Evolutionary conservation across 1,140 invertebrate species (phyloP), one percentile per base, ranked within the genome.

Genomic region (Cydia splendana): DNA sequence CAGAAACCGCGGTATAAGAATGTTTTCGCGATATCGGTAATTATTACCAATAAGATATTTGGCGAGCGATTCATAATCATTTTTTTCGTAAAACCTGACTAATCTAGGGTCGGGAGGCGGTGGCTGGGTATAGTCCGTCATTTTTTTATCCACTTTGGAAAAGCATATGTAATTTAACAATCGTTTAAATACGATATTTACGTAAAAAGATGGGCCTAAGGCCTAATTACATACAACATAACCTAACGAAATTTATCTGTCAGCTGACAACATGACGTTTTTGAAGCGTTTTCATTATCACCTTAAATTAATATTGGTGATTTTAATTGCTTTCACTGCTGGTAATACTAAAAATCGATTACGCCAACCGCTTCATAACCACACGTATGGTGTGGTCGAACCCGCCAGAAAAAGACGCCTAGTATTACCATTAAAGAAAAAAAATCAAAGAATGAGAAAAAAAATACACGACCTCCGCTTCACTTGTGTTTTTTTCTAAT

Each of bases 1-100:
- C 71, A 97, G 92, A 42, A 94, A 94, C 85, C 95, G 94, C 10
- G 97, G 97, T 86, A 98, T 96, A 75, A 98, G 95, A 24, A 98
- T 96, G 85, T 97, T 97, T 88, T 97, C 96, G 73, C 96, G 93
- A 88, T 95, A 97, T 82, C 96, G 94, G 38, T 94, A 91, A 77
- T 95, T 94, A 79, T 96, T 95, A 13, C 95, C 95, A 0, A 96
- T 92, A 77, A 96, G 94, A 85, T 96, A 94, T 84, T 95, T 95
- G n/a, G 95, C 95, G 76, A 96, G 87, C 65, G 90, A 89, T 83
- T 95, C 94, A 65, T 95, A 91, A 51, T 94, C 94, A 75, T 92
- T 92, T 74, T 92, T 91, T 57, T 94, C 89, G 20, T 93, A 84
- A 78, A 95, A 92, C 38, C 86, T 87, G 18, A 85, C 78, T 78